Evolutionary conservation across 35 echinoderm and acorn worm genomes (phyloP).

Genomic region (Acanthaster planci): DNA sequence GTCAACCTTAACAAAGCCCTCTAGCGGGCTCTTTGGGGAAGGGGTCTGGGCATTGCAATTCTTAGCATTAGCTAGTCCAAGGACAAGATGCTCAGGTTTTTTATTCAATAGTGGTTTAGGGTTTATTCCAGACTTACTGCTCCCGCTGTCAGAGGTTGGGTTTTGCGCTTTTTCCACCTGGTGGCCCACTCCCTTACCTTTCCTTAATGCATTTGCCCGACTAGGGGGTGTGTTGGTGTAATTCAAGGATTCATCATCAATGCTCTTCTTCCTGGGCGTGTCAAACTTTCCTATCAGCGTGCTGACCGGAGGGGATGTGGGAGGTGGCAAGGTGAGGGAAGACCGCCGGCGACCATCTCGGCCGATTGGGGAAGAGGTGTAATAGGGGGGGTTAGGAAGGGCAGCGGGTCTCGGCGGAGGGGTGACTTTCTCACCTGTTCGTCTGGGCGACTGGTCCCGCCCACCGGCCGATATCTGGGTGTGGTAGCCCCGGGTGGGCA

Average conservation of each 20-base stretch:
- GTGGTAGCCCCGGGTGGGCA: conserved; percentile 46
- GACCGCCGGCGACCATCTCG: background rate
- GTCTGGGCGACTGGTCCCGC: conserved; percentile 74
- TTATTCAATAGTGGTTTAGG: background rate
- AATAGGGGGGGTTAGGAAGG: background rate
- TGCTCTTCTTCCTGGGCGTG: background rate
- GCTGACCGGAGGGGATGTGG: background rate
- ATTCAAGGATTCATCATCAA: background rate
- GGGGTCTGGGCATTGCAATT: background rate
- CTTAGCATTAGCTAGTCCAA: background rate
- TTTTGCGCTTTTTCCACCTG: background rate
- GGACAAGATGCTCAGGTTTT: background rate
- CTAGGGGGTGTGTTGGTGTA: background rate
- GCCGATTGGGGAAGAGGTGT: background rate
- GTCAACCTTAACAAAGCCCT: background rate
- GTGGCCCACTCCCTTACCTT: too few relatives aligned
- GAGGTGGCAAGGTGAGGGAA: background rate
- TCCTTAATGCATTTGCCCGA: too few relatives aligned
- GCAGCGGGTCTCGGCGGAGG: background rate
- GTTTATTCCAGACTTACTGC: background rate
- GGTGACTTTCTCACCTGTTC: conserved; percentile 74
- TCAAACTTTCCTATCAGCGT: background rate
- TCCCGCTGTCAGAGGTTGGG: background rate
- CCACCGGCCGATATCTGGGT: conserved; percentile 14
- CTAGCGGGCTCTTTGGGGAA: background rate